These are phyloP conservation scores for Diorhabda sublineata DNA, from an alignment of 1,140 invertebrate species.

Conservation along the genomic window DNA sequence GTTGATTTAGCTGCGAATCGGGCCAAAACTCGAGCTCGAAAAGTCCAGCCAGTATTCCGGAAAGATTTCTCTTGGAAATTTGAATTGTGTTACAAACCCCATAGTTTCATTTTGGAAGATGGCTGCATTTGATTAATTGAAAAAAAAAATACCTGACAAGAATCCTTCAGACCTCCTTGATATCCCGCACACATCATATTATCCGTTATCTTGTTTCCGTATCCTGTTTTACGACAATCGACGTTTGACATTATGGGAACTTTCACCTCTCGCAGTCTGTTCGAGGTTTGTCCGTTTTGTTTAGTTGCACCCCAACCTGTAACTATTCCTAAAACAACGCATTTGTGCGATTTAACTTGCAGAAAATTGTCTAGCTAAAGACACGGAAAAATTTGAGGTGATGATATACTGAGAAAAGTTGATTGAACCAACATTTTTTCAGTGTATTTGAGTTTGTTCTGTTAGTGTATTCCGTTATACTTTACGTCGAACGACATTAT, in stretches of 20 bases:
- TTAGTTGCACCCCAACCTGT: constrained; percentile 64
- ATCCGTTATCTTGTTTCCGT: constrained; percentile 70
- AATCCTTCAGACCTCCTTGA: constrained; percentile 68
- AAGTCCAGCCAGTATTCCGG: no score
- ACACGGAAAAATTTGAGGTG: not conserved
- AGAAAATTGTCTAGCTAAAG: not conserved
- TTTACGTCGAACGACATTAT: no score
- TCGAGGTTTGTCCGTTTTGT: constrained; percentile 53
- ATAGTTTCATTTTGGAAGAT: no score
- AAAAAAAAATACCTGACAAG: constrained; percentile 58
- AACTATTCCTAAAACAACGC: constrained; percentile 50
- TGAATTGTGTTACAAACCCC: no score
- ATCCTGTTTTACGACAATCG: constrained; percentile 64
- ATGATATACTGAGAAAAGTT: not conserved
- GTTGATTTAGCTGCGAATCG: no score
- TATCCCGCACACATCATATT: constrained; percentile 85
- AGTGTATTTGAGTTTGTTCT: no score
- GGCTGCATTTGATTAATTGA: no score
- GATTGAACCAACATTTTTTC: no score
- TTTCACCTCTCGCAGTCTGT: constrained; percentile 55
- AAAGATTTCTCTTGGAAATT: no score
- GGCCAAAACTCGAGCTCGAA: no score
- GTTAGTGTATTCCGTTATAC: no score
- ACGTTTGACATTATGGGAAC: constrained; percentile 71
- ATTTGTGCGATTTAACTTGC: not conserved